Evolutionary conservation across 2,888 invertebrate genomes (phyloP).

Genomic region (Platycnemis pennipes): DNA sequence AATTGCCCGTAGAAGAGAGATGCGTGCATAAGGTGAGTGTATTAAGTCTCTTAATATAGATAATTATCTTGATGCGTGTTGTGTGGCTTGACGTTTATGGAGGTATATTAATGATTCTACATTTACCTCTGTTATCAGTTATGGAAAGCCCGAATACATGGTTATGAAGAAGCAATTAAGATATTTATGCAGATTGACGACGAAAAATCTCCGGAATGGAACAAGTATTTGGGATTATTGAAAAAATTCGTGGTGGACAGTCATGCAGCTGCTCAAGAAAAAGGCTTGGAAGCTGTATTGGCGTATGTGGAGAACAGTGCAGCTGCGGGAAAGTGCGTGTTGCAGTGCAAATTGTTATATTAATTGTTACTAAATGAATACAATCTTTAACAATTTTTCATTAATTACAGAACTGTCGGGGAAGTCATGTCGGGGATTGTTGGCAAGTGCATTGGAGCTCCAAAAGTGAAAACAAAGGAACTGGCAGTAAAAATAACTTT

Average conservation of each 20-base stretch:
- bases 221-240: slow-evolving; percentile 92
- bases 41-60: background rate
- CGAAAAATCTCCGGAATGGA: slow-evolving; percentile 97
- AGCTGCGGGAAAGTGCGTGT: slow-evolving; percentile 88
- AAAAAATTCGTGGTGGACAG: slow-evolving; percentile 97
- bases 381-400: background rate
- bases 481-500: slow-evolving; percentile 92
- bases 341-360: background rate
- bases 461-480: slow-evolving; percentile 95
- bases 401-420: slow-evolving; percentile 84
- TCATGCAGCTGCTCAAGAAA: slow-evolving; percentile 97
- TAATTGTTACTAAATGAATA: background rate
- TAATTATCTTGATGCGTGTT: background rate
- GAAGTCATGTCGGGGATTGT: slow-evolving; percentile 95
- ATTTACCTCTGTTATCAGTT: slow-evolving; percentile 79
- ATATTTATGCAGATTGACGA: slow-evolving; percentile 93
- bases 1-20: slow-evolving; percentile 93
- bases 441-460: slow-evolving; percentile 94
- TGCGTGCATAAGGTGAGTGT: slow-evolving; percentile 90
- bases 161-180: slow-evolving; percentile 96
- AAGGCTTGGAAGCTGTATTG: slow-evolving; percentile 94
- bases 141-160: slow-evolving; percentile 97
- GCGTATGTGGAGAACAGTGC: slow-evolving; percentile 95
- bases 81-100: background rate
- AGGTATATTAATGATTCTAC: background rate